Percentiles rank a stretch among this genome's conserved stretches.
phyloP scores from a whole-genome alignment of 2,113 vertebrate genomes.

The Spermophilus dauricus region DNA sequence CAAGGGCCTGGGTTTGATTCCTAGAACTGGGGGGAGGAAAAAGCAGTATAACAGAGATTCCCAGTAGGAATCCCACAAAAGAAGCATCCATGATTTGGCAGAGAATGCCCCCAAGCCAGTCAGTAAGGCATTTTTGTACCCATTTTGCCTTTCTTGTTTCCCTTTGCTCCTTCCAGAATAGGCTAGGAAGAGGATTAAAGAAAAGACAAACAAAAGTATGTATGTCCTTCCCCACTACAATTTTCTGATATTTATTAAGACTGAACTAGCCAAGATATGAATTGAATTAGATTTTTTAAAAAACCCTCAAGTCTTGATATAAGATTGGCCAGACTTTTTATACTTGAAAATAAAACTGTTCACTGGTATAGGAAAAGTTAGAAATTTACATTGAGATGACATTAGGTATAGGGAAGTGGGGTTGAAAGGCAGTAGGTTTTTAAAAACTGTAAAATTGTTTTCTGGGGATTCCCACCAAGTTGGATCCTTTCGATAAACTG shows the following conservation, averaged over 20 bases:
- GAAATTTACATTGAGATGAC: conserved; percentile 46
- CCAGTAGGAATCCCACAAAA: not conserved
- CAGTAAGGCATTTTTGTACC: not conserved
- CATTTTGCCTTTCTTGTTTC: conserved; percentile 18
- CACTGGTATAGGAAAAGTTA: conserved; percentile 46
- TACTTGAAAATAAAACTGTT: conserved; percentile 48
- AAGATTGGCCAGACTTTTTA: conserved; percentile 10
- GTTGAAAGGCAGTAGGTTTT: not conserved
- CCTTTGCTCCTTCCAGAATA: not conserved
- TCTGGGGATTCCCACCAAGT: not conserved
- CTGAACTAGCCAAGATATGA: not conserved
- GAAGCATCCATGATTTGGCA: not conserved
- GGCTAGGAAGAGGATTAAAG: not conserved
- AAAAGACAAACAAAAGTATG: conserved; percentile 24
- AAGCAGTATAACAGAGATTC: not conserved
- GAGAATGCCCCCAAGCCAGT: not conserved
- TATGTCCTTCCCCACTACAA: not conserved
- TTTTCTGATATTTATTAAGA: conserved; percentile 36
- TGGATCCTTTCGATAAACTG: conserved; percentile 32
- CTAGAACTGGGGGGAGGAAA: not conserved
- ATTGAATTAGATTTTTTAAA: not conserved
- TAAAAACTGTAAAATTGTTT: not conserved
- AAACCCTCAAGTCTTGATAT: conserved; percentile 20
- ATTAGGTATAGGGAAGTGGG: not conserved
- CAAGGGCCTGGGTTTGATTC: not conserved